Evolutionary conservation across 2,113 vertebrate species (phyloP), one percentile per base, ranked within the genome.

Genomic region (Hipposideros armiger): DNA sequence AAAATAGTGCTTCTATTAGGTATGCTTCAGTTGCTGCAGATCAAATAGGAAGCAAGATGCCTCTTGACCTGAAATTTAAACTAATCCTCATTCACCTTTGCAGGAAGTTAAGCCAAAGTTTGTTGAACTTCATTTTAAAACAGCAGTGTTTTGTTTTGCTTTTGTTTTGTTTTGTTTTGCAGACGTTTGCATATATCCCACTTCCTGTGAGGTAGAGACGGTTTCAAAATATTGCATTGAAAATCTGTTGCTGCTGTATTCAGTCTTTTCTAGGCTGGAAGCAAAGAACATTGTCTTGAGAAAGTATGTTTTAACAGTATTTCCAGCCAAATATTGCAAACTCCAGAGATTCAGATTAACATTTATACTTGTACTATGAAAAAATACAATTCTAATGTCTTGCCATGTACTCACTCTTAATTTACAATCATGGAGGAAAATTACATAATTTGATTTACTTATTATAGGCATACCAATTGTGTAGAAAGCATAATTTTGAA

Each of bases 1-100:
- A 97, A 97, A 98, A 97, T 97, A 98, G 97, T 97, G 54, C 77
- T 90, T 96, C 94, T 92, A 97, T 97, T 97, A 96, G 87, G 54
- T 91, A 91, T 90, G 97, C 97, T 96, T 96, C 93, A 96, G 45
- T 93, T 97, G 96, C 89, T 96, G 16, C 74, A 85, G 85, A 96
- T 96, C 91, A 95, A 96, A 95, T 87, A 93, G 84, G 95, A 95
- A 96, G 74, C 13, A 90, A 90, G 66, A 89, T 95, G 90, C 82
- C 86, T 96, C 87, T 93, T 96, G 93, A 97, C 94, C 93, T 92
- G 86, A 96, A 96, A 97, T 93, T 76, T 74, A 94, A 96, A 90
- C 69, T 95, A 91, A 97, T 90, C 95, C 60, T 93, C 78, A 80
- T 84, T 56, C 4, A 92, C 64, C 95, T 95, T 97, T 96, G 58